These are phyloP conservation scores for Synanceia verrucosa DNA, from an alignment of 2,797 vertebrate species.

Conservation along the genomic window DNA sequence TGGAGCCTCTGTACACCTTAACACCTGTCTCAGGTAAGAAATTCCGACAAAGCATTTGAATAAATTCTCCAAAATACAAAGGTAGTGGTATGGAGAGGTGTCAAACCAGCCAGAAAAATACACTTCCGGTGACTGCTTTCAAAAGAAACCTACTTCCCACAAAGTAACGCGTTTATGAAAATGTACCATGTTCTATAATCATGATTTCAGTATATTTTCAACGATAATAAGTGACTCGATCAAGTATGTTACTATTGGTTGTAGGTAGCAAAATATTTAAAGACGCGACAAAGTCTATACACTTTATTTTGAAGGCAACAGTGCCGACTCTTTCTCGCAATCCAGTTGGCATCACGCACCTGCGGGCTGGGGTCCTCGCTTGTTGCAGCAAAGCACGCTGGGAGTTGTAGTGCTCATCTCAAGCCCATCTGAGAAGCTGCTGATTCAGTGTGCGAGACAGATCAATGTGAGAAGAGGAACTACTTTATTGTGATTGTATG, in stretches of 20 bases:
- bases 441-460: neutral
- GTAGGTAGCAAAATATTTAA: neutral
- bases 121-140: conserved; percentile 21
- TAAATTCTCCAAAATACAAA: neutral
- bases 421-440: neutral
- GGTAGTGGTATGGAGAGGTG: neutral
- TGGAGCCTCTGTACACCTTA: too few relatives aligned
- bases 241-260: accelerated
- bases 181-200: neutral
- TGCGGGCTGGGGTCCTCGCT: neutral
- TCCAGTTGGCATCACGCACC: neutral
- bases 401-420: conserved; percentile 38
- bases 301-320: conserved; percentile 31
- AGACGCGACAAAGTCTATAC: neutral
- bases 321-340: neutral
- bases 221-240: accelerated
- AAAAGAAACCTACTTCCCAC: neutral
- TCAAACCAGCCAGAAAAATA: neutral
- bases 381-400: conserved; percentile 8
- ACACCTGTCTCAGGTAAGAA: neutral
- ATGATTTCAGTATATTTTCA: accelerated
- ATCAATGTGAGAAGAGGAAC: neutral
- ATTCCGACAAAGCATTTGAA: neutral
- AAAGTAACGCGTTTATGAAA: neutral
- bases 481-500: neutral